These are phyloP conservation scores for Charanyca ferruginea DNA, from an alignment of 2,888 invertebrate genomes.

Conservation along the genomic window DNA sequence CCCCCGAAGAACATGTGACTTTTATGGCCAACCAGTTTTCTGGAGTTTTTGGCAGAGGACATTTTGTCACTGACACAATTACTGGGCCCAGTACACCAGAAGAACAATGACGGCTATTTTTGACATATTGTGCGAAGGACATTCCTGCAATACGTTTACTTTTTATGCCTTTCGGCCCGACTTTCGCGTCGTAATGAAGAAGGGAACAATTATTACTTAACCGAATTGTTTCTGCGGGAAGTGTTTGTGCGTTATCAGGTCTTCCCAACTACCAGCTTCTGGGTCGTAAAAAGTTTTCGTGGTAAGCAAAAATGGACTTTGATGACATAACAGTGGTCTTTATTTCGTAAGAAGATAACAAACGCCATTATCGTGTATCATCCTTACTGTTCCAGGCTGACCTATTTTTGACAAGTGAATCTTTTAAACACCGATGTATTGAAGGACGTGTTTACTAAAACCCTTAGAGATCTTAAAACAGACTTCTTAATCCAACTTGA, in stretches of 20 bases:
- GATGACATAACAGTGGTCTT: not conserved
- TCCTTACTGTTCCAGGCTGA: not conserved
- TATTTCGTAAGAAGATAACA: not conserved
- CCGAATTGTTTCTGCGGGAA: constrained; percentile 51
- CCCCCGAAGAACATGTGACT: constrained; percentile 87
- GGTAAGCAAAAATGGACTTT: constrained; percentile 29
- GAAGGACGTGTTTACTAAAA: not conserved
- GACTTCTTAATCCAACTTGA: constrained; percentile 9
- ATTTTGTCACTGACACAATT: constrained; percentile 86
- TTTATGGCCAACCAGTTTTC: constrained; percentile 87
- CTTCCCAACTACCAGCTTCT: constrained; percentile 27
- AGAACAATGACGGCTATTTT: constrained; percentile 78
- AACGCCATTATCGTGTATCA: not conserved
- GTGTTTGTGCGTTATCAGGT: constrained; percentile 53
- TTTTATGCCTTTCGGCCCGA: constrained; percentile 50
- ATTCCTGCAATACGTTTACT: constrained; percentile 56
- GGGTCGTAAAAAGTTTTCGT: constrained; percentile 55
- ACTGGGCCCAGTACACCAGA: constrained; percentile 73
- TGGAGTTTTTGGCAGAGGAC: constrained; percentile 83
- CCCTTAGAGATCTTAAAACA: not conserved
- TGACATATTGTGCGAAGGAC: constrained; percentile 74
- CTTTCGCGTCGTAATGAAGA: constrained; percentile 58
- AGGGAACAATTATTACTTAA: constrained; percentile 61
- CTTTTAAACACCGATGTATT: not conserved
- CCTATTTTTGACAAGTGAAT: not conserved